Evolutionary conservation across 1,140 invertebrate species (phyloP).

Genomic region (Drosophila watanabei): DNA sequence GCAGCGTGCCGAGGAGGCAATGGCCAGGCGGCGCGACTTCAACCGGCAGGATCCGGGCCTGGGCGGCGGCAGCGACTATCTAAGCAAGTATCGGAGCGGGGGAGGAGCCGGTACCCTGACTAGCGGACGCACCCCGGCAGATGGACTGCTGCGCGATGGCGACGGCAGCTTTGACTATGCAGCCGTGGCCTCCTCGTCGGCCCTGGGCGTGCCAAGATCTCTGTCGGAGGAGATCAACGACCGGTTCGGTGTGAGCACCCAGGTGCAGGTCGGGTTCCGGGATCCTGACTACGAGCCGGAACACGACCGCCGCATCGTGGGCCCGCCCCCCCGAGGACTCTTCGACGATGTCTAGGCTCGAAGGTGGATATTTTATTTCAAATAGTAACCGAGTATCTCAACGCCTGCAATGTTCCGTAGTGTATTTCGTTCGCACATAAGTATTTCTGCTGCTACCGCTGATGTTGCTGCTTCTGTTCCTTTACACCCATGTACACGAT

Average conservation of each 20-base stretch:
- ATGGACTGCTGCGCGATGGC: slow-evolving; percentile 84
- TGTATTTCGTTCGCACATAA: slow-evolving; percentile 54
- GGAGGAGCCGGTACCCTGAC: slow-evolving; percentile 68
- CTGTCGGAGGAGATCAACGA: slow-evolving; percentile 88
- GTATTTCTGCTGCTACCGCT: slow-evolving; percentile 37
- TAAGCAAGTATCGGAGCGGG: slow-evolving; percentile 86
- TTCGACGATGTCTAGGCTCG: slow-evolving; percentile 92
- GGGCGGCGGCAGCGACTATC: slow-evolving; percentile 82
- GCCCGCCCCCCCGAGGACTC: slow-evolving; percentile 91
- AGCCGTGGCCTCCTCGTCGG: slow-evolving; percentile 65
- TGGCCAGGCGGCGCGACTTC: slow-evolving; percentile 90
- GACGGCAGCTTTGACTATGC: slow-evolving; percentile 72
- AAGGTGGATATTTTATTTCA: slow-evolving; percentile 32
- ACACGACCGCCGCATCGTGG: slow-evolving; percentile 86
- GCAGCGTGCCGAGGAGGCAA: slow-evolving; percentile 92
- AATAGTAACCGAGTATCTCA: slow-evolving; percentile 49
- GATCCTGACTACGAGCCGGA: slow-evolving; percentile 85
- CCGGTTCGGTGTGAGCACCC: slow-evolving; percentile 88
- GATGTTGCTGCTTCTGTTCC: slow-evolving; percentile 64
- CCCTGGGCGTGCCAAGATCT: slow-evolving; percentile 79
- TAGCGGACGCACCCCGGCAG: slow-evolving; percentile 62
- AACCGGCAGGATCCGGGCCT: slow-evolving; percentile 87
- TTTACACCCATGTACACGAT: slow-evolving; percentile 57
- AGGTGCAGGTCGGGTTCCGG: slow-evolving; percentile 84
- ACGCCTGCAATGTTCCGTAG: slow-evolving; percentile 49